Evolutionary conservation across 2,797 vertebrate species (phyloP).

Genomic region (Craterocephalus amniculus): DNA sequence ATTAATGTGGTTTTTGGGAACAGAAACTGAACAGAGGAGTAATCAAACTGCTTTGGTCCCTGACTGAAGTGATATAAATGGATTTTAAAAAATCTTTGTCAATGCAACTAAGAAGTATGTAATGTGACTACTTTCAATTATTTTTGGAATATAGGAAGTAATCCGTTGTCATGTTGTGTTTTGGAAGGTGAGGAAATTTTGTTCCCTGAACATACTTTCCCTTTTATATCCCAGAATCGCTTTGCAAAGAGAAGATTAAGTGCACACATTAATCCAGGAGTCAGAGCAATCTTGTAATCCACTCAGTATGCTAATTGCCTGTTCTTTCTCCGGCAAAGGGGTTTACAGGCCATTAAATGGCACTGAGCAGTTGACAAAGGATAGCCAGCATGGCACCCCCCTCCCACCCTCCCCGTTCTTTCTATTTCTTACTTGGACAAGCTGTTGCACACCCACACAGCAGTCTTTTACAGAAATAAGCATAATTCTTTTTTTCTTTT

Average conservation of each 20-base stretch:
- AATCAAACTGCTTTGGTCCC: neutral
- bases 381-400: constrained; percentile 61
- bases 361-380: constrained; percentile 80
- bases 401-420: constrained; percentile 43
- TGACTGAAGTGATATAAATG: constrained; percentile 4
- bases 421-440: constrained; percentile 68
- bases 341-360: constrained; percentile 85
- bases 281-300: constrained; percentile 84
- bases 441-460: constrained; percentile 64
- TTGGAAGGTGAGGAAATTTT: constrained; percentile 56
- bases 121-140: neutral
- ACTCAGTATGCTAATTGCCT: constrained; percentile 84
- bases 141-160: constrained; percentile 23
- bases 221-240: constrained; percentile 75
- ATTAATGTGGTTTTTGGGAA: constrained; percentile 2
- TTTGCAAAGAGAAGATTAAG: constrained; percentile 83
- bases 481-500: constrained; percentile 19
- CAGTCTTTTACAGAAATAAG: constrained; percentile 41
- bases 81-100: constrained; percentile 6
- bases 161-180: constrained; percentile 48
- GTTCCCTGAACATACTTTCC: constrained; percentile 58
- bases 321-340: constrained; percentile 79
- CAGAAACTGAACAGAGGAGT: neutral
- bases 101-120: constrained; percentile 1
- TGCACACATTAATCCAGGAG: constrained; percentile 83